Percentiles rank a stretch among this genome's conserved stretches.
These are phyloP conservation scores for Siderastrea siderea DNA, from an alignment of 92 coral and sea anemone genomes.

Conservation along the genomic window DNA sequence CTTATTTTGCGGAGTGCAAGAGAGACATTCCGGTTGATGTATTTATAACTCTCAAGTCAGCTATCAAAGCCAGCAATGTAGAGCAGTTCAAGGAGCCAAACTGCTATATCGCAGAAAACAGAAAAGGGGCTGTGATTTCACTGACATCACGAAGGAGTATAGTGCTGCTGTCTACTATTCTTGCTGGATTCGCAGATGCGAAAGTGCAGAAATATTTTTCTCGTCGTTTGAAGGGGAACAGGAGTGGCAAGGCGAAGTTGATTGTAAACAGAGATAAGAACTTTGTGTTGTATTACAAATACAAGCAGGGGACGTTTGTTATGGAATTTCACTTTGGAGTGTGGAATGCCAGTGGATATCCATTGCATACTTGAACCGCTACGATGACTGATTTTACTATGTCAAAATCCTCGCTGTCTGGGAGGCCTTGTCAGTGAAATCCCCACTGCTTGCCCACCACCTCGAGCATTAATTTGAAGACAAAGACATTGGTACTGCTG, in stretches of 20 bases:
- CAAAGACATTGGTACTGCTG: constrained; percentile 10
- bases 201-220: constrained; percentile 49
- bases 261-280: constrained; percentile 41
- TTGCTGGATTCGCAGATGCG: constrained; percentile 46
- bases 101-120: constrained; percentile 56
- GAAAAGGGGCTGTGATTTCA: constrained; percentile 58
- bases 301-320: constrained; percentile 18
- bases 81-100: constrained; percentile 50
- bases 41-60: constrained; percentile 44
- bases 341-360: constrained; percentile 59
- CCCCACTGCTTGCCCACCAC: not conserved
- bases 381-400: constrained; percentile 1
- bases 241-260: constrained; percentile 43
- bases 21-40: constrained; percentile 74
- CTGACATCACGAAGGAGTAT: constrained; percentile 64
- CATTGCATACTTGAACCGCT: constrained; percentile 42
- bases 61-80: constrained; percentile 16
- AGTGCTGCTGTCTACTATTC: constrained; percentile 37
- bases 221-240: constrained; percentile 21
- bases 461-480: not conserved
- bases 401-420: not conserved
- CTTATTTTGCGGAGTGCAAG: constrained; percentile 55
- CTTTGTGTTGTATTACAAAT: constrained; percentile 45
- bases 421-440: not conserved
- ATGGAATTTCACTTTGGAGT: constrained; percentile 58